These are phyloP conservation scores for Muscicapa comitata DNA, from an alignment of 2,797 vertebrate species.

Conservation along the genomic window DNA sequence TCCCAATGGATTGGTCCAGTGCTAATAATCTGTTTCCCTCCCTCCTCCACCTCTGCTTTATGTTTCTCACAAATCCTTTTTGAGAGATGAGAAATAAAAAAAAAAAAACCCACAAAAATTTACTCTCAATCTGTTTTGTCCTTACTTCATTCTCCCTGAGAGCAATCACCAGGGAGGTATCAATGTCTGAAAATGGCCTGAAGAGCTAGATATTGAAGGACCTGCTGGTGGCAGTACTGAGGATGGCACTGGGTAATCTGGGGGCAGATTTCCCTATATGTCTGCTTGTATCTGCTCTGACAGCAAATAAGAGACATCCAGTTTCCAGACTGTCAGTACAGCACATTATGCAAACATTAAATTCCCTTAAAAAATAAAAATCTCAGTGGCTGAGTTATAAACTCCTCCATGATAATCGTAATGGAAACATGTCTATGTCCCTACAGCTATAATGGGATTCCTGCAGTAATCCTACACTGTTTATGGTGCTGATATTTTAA, in stretches of 20 bases:
- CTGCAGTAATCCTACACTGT: constrained; percentile 32
- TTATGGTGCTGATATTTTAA: constrained; percentile 51
- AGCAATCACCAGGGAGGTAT: neutral
- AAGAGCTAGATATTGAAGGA: neutral
- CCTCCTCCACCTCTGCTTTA: neutral
- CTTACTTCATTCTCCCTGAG: neutral
- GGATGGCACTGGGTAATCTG: neutral
- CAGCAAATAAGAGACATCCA: neutral
- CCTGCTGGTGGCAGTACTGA: neutral
- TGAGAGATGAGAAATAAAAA: neutral
- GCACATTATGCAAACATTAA: constrained; percentile 36
- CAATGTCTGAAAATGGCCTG: neutral
- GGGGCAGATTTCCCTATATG: neutral
- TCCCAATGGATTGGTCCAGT: neutral
- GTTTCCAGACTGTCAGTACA: neutral
- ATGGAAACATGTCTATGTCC: constrained; percentile 3
- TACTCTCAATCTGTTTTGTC: neutral
- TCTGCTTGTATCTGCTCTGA: neutral
- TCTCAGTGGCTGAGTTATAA: neutral
- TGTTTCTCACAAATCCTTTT: neutral
- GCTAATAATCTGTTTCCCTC: neutral
- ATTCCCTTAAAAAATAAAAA: constrained; percentile 39
- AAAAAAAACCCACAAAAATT: neutral
- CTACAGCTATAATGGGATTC: constrained; percentile 1
- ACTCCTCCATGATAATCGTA: neutral